Conservation (phyloP, 2,888 invertebrate species). For the Margaritifera margaritifera region DNA sequence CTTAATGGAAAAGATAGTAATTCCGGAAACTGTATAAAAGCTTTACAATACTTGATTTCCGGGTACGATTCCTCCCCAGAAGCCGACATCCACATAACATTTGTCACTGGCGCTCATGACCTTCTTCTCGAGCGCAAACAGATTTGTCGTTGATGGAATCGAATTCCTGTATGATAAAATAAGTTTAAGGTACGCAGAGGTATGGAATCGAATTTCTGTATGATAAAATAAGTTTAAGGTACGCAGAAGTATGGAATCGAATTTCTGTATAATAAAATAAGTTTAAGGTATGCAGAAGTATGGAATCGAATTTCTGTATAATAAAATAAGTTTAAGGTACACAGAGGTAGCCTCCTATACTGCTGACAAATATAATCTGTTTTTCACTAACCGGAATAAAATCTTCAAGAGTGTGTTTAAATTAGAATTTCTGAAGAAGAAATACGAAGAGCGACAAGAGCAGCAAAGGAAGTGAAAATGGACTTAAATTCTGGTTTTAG, state of each 20-base stretch:
- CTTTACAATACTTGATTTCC: conserved; percentile 33
- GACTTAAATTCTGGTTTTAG: no score
- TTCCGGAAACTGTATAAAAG: no score
- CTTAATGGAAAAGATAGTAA: no score
- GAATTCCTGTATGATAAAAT: conserved; percentile 35
- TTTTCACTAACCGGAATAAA: no score
- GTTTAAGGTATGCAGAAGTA: neutral
- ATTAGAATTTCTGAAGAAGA: no score
- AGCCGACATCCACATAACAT: conserved; percentile 48
- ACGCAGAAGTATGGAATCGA: conserved; percentile 40
- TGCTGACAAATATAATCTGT: no score
- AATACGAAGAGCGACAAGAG: no score
- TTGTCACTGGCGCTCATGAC: conserved; percentile 28
- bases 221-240: neutral
- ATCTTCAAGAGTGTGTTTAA: no score
- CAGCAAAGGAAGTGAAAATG: no score
- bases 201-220: conserved; percentile 48
- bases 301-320: conserved; percentile 46
- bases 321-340: neutral
- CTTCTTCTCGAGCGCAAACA: conserved; percentile 35
- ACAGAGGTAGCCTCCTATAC: no score
- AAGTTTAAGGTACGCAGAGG: no score
- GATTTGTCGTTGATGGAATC: conserved; percentile 45
- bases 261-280: conserved; percentile 30
- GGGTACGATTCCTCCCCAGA: conserved; percentile 56